A percentile compares a stretch with the other conserved stretches of the same genome.
Conservation (phyloP, 2,797 vertebrate species). For the Dryobates pubescens region DNA sequence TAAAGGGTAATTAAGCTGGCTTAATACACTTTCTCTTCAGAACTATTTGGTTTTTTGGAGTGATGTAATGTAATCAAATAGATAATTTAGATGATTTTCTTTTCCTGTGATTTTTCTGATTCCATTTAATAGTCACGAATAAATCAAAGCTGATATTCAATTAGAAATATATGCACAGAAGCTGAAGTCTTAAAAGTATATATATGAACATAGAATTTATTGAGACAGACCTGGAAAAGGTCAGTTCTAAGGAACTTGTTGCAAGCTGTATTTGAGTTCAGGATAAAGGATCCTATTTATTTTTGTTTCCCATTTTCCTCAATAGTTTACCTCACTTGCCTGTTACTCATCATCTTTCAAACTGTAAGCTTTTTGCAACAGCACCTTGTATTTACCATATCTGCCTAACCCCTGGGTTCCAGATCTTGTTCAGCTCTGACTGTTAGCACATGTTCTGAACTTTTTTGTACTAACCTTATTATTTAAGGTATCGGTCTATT, state of each 20-base stretch:
- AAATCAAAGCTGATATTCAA: background rate
- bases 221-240: background rate
- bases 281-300: conserved; percentile 51
- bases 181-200: conserved; percentile 11
- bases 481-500: conserved; percentile 19
- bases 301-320: conserved; percentile 12
- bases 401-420: background rate
- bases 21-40: conserved; percentile 39
- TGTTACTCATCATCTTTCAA: background rate
- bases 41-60: background rate
- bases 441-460: background rate
- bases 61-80: background rate
- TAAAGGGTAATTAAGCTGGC: conserved; percentile 60
- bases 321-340: conserved; percentile 3
- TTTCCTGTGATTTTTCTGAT: conserved; percentile 15
- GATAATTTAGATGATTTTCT: background rate
- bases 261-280: background rate
- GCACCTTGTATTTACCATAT: conserved; percentile 16
- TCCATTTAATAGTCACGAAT: background rate
- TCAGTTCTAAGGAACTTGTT: conserved; percentile 2
- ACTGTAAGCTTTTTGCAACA: conserved; percentile 7
- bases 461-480: conserved; percentile 37
- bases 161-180: background rate
- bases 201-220: conserved; percentile 18
- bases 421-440: background rate